Base-by-base conservation (phyloP, 2,888 invertebrate genomes). In the Ethmia dodecea region DNA sequence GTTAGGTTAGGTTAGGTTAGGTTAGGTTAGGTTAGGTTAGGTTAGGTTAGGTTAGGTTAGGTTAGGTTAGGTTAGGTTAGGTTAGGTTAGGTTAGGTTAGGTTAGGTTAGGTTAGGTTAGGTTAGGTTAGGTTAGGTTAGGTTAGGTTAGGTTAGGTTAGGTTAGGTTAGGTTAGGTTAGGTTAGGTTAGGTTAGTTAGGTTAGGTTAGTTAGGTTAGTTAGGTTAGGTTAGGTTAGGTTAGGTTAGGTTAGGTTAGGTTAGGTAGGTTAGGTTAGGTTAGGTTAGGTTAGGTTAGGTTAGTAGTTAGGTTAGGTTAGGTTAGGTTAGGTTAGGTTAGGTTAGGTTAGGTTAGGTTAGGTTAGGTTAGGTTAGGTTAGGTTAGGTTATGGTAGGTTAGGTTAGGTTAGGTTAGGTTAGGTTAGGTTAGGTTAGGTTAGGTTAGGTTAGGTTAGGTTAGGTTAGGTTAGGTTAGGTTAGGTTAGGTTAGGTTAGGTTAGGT, bases 101-200 rank as follows among this genome's bases (percentile, higher is more conserved):
- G 42, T 38, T 43, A 33, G 39, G 42, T 42, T 42, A 42, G 42
- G 42, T 42, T 42, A 38, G 44, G 41, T 45, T 45, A 40, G 44
- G 39, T 37, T 42, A 31, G 43, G 42, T 46, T 37, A 31, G 33
- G 35, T 39, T 34, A 31, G 38, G 37, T 38, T 39, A 34, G 39
- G 43, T 40, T 43, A 38, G 37, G 39, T 43, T 42, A 39, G 37
- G 42, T 38, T 38, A 35, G 38, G 42, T 38, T 42, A 33, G 39
- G 42, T 42, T 42, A 42, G 42, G 42, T 42, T 42, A 38, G 44
- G 41, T 45, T 45, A 40, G 44, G 39, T 37, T 42, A 31, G 43
- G 42, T 46, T 46, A 40, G 46, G 46, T 45, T 45, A 43, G 46
- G 46, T 46, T 46, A 42, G 46, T 46, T 45, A 43, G 45, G 42